Evolutionary conservation across 2,888 invertebrate species (phyloP).

Genomic region (Argyresthia albistria): DNA sequence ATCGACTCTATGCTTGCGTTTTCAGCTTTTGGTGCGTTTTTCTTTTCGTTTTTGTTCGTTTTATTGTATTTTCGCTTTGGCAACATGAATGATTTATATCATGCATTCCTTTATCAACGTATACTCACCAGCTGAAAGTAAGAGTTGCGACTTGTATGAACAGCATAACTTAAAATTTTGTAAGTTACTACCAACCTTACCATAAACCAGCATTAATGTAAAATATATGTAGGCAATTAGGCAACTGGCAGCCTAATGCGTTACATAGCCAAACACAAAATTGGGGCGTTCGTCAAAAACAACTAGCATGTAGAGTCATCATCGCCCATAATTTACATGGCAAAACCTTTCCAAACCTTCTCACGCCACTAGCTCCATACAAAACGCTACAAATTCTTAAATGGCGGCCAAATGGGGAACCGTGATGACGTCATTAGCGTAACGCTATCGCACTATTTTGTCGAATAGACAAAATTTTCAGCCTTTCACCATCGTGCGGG

Average conservation of each 20-base stretch:
- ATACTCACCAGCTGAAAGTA: no score
- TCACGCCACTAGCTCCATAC: conserved; percentile 28
- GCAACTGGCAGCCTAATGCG: not conserved
- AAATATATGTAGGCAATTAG: no score
- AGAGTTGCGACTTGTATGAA: no score
- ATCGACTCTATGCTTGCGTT: conserved; percentile 19
- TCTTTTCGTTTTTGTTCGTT: not conserved
- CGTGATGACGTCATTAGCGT: conserved; percentile 58
- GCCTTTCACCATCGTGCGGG: conserved; percentile 60
- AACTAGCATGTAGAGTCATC: not conserved
- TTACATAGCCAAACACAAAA: not conserved
- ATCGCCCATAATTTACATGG: not conserved
- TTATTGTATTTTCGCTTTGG: no score
- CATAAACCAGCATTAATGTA: no score
- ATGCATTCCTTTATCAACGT: no score
- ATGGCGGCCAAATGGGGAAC: conserved; percentile 46
- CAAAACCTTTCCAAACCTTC: conserved; percentile 28
- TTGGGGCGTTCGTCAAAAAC: not conserved
- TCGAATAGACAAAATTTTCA: conserved; percentile 66
- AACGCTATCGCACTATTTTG: conserved; percentile 66
- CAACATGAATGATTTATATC: no score
- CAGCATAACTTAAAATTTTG: no score
- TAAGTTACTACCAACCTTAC: no score
- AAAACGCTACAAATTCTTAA: conserved; percentile 52
- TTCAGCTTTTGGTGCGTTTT: not conserved